Evolutionary conservation across 2,888 invertebrate genomes (phyloP), one percentile per base, ranked within the genome.

Genomic region (Emmelina monodactyla): DNA sequence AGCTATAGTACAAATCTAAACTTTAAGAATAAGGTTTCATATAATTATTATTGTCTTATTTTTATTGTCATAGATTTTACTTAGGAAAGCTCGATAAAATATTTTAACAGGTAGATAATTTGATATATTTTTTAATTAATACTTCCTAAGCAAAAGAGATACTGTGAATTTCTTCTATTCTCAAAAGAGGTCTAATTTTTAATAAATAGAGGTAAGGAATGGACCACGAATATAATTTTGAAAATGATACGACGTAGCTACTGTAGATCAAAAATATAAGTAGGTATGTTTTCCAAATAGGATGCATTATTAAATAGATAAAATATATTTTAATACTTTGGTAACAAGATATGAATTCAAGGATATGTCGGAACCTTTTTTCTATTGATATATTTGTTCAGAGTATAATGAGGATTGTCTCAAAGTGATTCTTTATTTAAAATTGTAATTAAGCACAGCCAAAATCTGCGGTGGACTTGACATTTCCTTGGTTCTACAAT

Each of bases 371-470:
- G 28, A n/a, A n/a, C 11, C 4, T n/a, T 9, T n/a, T n/a, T 11
- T n/a, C 11, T n/a, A 28, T n/a, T 28, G 4, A n/a, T 28, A 11
- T 28, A n/a, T 28, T n/a, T 19, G 9, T 6, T 19, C 19, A 6
- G 19, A 19, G 19, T 6, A 19, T 19, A 19, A 6, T 19, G 9
- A 19, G 5, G 9, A 6, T 29, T 13, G 29, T 29, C 12, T 9
- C 13, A 29, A 13, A 3, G 13, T 13, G 4, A 13, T 45, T 45
- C 50, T 53, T 49, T 47, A 53, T 48, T 44, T 54, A 55, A 51
- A 50, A 53, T 46, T 60, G 58, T 55, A 62, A 63, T 60, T n/a
- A 69, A 73, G 73, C 76, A 78, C 78, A 75, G 76, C 76, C 78
- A 68, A 68, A 61, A 59, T 64, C 66, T 62, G 65, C 65, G 62